Percentiles rank a stretch among this genome's conserved stretches.
These are phyloP conservation scores for Ibycter americanus DNA, from an alignment of 2,797 vertebrate species.

Conservation along the genomic window DNA sequence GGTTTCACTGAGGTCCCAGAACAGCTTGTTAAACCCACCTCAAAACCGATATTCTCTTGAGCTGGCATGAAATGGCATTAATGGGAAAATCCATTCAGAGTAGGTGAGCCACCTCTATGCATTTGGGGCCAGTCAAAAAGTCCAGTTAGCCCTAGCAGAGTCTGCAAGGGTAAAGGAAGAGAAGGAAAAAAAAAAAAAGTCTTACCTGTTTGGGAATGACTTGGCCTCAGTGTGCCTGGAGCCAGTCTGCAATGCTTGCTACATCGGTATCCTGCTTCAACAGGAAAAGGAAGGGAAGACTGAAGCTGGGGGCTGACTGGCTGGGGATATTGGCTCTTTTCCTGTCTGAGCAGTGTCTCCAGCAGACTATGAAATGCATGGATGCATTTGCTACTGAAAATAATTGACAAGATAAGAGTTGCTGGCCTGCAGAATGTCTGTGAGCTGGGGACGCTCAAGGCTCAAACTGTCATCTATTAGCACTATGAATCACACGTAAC, in stretches of 20 bases:
- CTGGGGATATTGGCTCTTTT: not conserved
- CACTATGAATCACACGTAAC: fast-evolving
- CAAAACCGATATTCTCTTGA: not conserved
- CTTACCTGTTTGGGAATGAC: not conserved
- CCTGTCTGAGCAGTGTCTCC: not conserved
- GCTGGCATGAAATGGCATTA: not conserved
- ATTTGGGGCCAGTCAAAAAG: not conserved
- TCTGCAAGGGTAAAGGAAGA: not conserved
- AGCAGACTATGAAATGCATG: not conserved
- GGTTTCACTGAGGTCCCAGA: not conserved
- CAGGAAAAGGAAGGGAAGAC: not conserved
- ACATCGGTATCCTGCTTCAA: not conserved
- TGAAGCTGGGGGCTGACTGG: not conserved
- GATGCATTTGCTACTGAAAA: not conserved
- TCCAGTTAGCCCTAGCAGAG: not conserved
- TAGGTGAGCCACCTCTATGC: not conserved
- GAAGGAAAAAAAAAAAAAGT: fast-evolving
- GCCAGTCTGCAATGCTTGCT: not conserved
- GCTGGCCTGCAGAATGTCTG: not conserved
- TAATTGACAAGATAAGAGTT: not conserved
- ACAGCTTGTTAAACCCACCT: not conserved
- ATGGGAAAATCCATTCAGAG: not conserved
- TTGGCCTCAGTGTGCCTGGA: not conserved
- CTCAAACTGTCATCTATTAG: not conserved
- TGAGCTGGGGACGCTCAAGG: not conserved